Conservation (phyloP, 2,113 vertebrate genomes). For the Sinosuthora webbiana region DNA sequence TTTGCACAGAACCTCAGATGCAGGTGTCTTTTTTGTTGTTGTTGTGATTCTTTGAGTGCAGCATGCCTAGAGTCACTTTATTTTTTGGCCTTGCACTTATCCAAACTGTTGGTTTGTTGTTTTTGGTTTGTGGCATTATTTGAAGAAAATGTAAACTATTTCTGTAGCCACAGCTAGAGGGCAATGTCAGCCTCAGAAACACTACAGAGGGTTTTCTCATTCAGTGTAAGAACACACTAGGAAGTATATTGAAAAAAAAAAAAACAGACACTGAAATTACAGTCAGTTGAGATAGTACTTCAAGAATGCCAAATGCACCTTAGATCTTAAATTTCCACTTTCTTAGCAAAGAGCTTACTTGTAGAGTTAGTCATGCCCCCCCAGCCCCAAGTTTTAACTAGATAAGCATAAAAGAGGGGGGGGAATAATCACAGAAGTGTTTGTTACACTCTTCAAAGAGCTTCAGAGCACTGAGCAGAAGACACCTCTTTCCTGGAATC, state of each 20-base stretch:
- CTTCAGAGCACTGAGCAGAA: background rate
- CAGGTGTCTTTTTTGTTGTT: background rate
- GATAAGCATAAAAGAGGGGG: background rate
- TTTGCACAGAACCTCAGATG: background rate
- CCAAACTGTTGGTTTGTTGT: background rate
- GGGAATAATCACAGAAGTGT: background rate
- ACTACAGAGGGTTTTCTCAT: background rate
- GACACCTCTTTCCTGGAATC: background rate
- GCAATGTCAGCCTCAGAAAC: background rate
- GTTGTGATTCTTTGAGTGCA: background rate
- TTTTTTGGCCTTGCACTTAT: background rate
- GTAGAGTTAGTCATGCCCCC: background rate
- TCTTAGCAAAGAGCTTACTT: background rate
- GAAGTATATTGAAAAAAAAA: background rate
- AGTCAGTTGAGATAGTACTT: background rate
- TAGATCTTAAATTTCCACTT: background rate
- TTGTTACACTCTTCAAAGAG: background rate
- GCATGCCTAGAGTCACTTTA: background rate
- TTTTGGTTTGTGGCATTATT: background rate
- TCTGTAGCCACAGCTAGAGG: constrained; percentile 19
- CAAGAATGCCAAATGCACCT: background rate
- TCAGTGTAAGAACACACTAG: background rate
- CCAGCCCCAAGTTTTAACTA: background rate
- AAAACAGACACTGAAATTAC: background rate
- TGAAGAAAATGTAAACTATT: background rate